Evolutionary conservation across 2,113 vertebrate species (phyloP), one percentile per base, ranked within the genome.

Genomic region (Rhinogobius similis): DNA sequence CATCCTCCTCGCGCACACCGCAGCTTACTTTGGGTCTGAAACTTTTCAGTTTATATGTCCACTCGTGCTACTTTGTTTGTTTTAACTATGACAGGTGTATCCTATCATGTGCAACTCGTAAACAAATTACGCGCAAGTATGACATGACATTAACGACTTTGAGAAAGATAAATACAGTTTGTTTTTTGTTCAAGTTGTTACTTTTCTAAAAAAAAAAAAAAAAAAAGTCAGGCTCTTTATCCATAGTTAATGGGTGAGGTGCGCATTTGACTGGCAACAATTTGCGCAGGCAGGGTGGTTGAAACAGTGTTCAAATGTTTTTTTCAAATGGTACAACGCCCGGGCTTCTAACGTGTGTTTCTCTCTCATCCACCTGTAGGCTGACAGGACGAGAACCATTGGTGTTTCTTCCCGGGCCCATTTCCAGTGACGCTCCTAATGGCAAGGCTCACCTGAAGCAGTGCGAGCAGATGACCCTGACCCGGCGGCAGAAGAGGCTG

Each of bases 21-120:
- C 94, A 86, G 94, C 95, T 90, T 98, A 97, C 82, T 98, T 98
- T 93, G 97, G 97, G 97, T 98, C 92, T 97, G 97, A 70, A 36
- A 6, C 29, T 62, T 72, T 56, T 14, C 27, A 10, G 10, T 61
- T 52, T 65, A 64, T 80, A 66, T 27, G 18, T 72, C 68, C 38
- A 48, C 26, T 43, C 24, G 14, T 21, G 56, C 61, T 59, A 21
- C 38, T 72, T 39, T 73, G 63, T 48, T 59, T 10, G 67, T 78
- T 48, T 43, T 44, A 48, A 18, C 11, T 12, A 44, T 3, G 9
- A 13, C 59, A 9, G 20, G 21, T 0, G 62, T 16, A 16, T n/a
- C 26, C 14, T 58, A 29, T 58, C 1, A 10, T 53, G 41, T 50
- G 16, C 23, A 12, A 12, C 16, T 10, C 24, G 59, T 9, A 36